Base-by-base conservation (phyloP, 2,888 invertebrate species). In the Habrosyne pyritoides region DNA sequence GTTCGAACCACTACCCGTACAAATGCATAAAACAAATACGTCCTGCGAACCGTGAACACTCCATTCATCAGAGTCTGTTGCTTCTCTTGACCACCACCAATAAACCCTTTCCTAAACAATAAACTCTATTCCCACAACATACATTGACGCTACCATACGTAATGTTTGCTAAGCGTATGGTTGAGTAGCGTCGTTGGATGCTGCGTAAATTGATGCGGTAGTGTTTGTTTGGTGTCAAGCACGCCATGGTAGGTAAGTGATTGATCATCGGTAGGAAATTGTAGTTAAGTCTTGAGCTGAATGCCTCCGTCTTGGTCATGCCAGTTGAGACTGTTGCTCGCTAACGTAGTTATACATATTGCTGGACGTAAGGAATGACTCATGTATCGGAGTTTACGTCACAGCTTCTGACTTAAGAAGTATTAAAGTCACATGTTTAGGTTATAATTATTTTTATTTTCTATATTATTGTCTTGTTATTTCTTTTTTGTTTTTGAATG, bases 221-320 rank as follows among this genome's bases (percentile, higher is more conserved):
- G 42, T 22, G n/a, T 0, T 3, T 6, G 14, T 21, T 18, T 6
- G 54, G 52, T 28, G 51, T 52, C 53, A 57, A 53, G 36, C 48
- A 18, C 42, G 14, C 53, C 53, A 47, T 54, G 53, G 67, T 66
- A 66, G 54, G 61, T 60, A 61, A 61, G 69, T 76, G 77, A 78
- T 79, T 76, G 74, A 79, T 79, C 63, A 67, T 71, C 65, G 66
- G 71, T 60, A 63, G 64, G 67, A 73, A 70, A 70, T 71, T 68
- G 72, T 70, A 69, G 67, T 72, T 64, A 69, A 71, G 71, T 69
- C 69, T 67, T 67, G 68, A 67, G 60, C 63, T 61, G 67, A 61
- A 64, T 53, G 65, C 63, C 59, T 69, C 56, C 60, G 59, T 71
- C 67, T 68, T 66, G 65, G 61, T 30, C 50, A 50, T 28, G 50